Evolutionary conservation across 2,888 invertebrate genomes (phyloP), one percentile per base, ranked within the genome.

Genomic region (Lithodes maja): DNA sequence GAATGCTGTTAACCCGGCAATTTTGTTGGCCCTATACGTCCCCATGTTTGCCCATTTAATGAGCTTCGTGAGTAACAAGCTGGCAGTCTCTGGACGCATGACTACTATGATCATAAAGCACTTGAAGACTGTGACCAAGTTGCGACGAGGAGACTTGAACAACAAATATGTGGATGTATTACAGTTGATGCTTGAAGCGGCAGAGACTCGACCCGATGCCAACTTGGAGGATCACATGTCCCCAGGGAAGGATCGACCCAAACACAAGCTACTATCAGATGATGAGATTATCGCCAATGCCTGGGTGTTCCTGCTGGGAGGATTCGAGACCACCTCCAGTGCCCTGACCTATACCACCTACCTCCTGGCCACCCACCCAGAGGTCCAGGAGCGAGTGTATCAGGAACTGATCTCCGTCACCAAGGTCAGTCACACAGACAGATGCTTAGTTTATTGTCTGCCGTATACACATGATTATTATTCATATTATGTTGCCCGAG

Each of bases 321-420:
- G 95, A 0, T 95, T 94, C 91, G 95, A 95, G 92, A 95, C 95
- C 0, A 95, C 95, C 0, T 94, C 94, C 53, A 94, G 94, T 2
- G 93, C 94, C 2, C 92, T 95, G 61, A 93, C 93, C 3, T 95
- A 94, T 92, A 93, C 94, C 33, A 54, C 89, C 77, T 92, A 92
- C 77, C 90, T 92, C 50, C 87, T 92, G 55, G 92, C 92, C 49
- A 86, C 88, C 7, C 86, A 92, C 79, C 92, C 92, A 1, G 82
- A 92, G 2, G 80, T 91, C 1, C 92, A 92, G 75, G 90, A 92
- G 17, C 53, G 78, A 50, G 85, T 92, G 9, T 87, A 92, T 17
- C 9, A 90, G n/a, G 92, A 92, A 74, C 68, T 92, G 2, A 77
- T 86, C 12, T n/a, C 75, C 1, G 80, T 81, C 1, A 17, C 83